Evolutionary conservation across 2,888 invertebrate genomes (phyloP).

Genomic region (Syritta pipiens): DNA sequence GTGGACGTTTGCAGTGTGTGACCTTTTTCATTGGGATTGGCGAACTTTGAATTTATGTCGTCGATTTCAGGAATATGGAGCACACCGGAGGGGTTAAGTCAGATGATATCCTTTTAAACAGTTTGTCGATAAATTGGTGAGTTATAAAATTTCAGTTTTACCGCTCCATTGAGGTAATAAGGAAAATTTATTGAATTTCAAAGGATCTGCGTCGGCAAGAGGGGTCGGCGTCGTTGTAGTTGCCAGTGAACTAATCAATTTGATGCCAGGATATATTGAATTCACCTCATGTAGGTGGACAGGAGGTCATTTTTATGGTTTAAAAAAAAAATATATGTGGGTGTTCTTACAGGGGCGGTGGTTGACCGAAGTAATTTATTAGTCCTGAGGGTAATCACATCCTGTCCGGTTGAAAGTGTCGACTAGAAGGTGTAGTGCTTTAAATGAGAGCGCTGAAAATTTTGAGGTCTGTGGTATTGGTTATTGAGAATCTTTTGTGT

Average conservation of each 20-base stretch:
- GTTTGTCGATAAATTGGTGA: slow-evolving; percentile 73
- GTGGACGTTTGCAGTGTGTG: slow-evolving; percentile 20
- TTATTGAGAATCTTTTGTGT: no score
- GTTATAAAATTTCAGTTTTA: slow-evolving; percentile 76
- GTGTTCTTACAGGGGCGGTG: background rate
- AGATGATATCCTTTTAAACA: slow-evolving; percentile 61
- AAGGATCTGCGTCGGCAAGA: background rate
- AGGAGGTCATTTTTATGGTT: slow-evolving; percentile 25
- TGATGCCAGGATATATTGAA: slow-evolving; percentile 28
- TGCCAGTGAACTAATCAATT: slow-evolving; percentile 12
- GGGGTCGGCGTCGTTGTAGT: background rate
- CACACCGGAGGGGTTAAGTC: slow-evolving; percentile 7
- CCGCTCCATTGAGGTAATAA: slow-evolving; percentile 77
- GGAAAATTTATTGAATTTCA: slow-evolving; percentile 77
- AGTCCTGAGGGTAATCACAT: slow-evolving; percentile 40
- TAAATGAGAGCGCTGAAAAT: no score
- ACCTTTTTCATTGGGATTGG: slow-evolving; percentile 6
- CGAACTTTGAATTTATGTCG: slow-evolving; percentile 62
- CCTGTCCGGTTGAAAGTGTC: no score
- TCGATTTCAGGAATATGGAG: slow-evolving; percentile 48
- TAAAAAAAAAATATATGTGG: background rate
- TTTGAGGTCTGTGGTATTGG: no score
- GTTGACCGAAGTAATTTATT: background rate
- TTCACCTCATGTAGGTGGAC: slow-evolving; percentile 29
- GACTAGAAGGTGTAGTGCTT: no score